These are phyloP conservation scores for Xenops minutus DNA, from an alignment of 2,797 vertebrate species.

Conservation along the genomic window DNA sequence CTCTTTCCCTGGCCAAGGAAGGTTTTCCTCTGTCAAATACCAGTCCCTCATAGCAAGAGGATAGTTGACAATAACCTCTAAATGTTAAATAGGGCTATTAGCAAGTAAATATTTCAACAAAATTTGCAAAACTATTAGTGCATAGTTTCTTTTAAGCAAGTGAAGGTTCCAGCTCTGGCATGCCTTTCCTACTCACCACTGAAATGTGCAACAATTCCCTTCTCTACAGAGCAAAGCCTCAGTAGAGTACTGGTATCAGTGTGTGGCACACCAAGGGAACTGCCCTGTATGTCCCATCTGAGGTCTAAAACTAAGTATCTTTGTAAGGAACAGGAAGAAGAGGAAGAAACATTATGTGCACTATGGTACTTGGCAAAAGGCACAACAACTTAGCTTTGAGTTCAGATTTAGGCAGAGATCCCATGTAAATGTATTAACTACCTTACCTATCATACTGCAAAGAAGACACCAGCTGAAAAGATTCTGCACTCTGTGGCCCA, in stretches of 20 bases:
- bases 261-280: rapidly evolving
- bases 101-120: neutral
- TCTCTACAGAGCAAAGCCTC: neutral
- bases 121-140: neutral
- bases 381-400: neutral
- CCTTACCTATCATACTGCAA: neutral
- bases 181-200: neutral
- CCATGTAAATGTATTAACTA: neutral
- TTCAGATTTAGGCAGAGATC: neutral
- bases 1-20: neutral
- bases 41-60: neutral
- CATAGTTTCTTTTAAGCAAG: neutral
- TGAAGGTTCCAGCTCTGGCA: neutral
- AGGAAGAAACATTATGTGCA: neutral
- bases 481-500: neutral
- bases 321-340: neutral
- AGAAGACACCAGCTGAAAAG: neutral
- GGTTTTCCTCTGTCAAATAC: neutral
- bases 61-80: neutral
- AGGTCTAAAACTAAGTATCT: neutral
- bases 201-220: neutral
- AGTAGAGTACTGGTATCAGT: neutral
- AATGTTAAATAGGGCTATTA: neutral
- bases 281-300: neutral
- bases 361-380: neutral